Evolutionary conservation across 2,888 invertebrate species (phyloP).

Genomic region (Rhagium mordax): DNA sequence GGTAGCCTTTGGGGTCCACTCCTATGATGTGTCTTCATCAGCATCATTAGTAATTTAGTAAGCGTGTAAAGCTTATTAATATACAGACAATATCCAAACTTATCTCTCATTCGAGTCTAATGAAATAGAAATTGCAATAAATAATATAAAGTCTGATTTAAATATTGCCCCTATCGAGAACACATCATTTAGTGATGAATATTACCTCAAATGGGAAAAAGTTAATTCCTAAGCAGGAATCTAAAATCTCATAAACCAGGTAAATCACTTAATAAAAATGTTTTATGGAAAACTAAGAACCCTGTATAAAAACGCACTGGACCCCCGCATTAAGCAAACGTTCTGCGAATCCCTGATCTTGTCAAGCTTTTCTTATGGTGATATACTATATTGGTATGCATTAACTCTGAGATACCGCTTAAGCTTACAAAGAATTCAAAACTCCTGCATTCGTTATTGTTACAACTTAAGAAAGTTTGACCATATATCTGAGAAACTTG

Average conservation of each 20-base stretch:
- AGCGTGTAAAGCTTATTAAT: not conserved
- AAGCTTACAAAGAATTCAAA: not conserved
- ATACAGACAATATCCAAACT: not conserved
- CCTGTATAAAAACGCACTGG: too few relatives aligned
- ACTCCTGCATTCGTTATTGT: not conserved
- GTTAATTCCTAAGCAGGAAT: too few relatives aligned
- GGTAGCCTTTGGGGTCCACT: not conserved
- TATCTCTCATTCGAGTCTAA: not conserved
- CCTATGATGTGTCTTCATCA: not conserved
- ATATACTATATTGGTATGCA: too few relatives aligned
- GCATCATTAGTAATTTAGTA: not conserved
- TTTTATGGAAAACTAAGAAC: too few relatives aligned
- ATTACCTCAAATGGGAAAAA: too few relatives aligned
- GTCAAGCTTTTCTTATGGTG: not conserved
- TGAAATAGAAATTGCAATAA: not conserved
- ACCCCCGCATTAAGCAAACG: too few relatives aligned
- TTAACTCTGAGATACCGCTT: not conserved
- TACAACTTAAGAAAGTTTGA: not conserved
- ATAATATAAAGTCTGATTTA: not conserved
- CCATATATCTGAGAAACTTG: not conserved
- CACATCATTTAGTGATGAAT: not conserved
- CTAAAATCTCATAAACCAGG: too few relatives aligned
- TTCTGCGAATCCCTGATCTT: too few relatives aligned
- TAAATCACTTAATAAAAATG: too few relatives aligned
- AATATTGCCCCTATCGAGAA: not conserved